Conservation (phyloP, 1,140 invertebrate genomes). For the Brachionus plicatilis region DNA sequence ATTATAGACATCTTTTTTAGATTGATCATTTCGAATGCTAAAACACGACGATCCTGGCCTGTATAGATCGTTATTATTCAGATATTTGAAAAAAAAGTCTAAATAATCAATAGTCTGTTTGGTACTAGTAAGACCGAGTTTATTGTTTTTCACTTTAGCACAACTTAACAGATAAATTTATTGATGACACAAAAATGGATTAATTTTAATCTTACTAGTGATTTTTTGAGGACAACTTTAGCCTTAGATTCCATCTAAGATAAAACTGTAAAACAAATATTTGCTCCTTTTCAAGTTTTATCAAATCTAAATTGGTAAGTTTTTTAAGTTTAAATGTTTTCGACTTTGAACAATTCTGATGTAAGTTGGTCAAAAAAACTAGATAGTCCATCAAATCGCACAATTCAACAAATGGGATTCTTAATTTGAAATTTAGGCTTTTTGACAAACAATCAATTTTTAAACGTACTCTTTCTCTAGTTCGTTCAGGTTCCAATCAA, state of each 20-base stretch:
- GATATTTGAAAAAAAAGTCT: not conserved
- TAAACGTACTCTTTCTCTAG: constrained; percentile 19
- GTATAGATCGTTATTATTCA: not conserved
- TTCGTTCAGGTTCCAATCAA: constrained; percentile 5
- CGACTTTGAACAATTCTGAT: not conserved
- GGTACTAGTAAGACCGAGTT: not conserved
- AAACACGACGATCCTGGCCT: constrained; percentile 7
- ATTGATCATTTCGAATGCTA: not conserved
- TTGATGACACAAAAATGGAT: not conserved
- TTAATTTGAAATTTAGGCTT: not conserved
- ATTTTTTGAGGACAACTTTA: constrained; percentile 2
- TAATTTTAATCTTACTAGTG: not conserved
- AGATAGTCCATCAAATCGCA: constrained; percentile 18
- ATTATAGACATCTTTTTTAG: not conserved
- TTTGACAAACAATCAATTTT: not conserved
- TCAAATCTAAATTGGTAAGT: not conserved
- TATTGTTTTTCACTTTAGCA: not conserved
- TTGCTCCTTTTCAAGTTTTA: not conserved
- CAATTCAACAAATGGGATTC: not conserved
- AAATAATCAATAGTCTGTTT: constrained; percentile 18
- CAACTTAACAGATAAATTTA: not conserved
- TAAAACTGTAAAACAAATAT: not conserved
- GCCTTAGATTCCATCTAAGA: not conserved
- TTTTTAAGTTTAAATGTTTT: not conserved
- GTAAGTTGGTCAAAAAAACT: constrained; percentile 16